Evolutionary conservation across 2,888 invertebrate species (phyloP), one percentile per base, ranked within the genome.

Genomic region (Melolontha melolontha): DNA sequence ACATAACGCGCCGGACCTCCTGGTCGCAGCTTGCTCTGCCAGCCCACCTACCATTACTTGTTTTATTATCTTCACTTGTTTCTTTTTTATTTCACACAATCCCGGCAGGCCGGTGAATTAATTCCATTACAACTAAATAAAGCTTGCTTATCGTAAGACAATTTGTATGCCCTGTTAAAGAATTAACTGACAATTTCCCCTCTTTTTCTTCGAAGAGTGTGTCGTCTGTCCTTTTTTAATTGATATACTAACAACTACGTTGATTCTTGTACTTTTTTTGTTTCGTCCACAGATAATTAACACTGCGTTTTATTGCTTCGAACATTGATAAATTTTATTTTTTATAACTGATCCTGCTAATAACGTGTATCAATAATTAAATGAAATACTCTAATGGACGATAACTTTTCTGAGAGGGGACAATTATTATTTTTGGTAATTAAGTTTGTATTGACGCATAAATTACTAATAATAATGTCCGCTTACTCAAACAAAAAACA

Each of bases 1-100:
- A 81, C 82, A 80, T 81, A 80, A 82, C 81, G 80, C 78, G 82
- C 78, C 80, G 75, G 82, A 82, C 82, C 82, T 81, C 82, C 82
- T 79, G 79, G 81, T 79, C 78, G 80, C 77, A 73, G 76, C 76
- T 76, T 78, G 76, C 79, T 77, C 75, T 75, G 72, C 77, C 78
- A 75, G 80, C 80, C 81, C 81, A 81, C 81, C 81, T 81, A 80
- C 81, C 79, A 79, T 79, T 74, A 70, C 77, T 76, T 80, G 80
- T 80, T 81, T 80, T 80, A 80, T 80, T 80, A 78, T 79, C 79
- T 77, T 78, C 76, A 76, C 76, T 78, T 76, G 73, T 72, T 72
- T 75, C 76, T 76, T 77, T 79, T 77, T 78, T 79, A 76, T 77
- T 79, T 79, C 77, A 80, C 79, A 77, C 79, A 76, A 78, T 78